Conservation (phyloP, 2,797 vertebrate genomes). For the Micromesistius poutassou region DNA sequence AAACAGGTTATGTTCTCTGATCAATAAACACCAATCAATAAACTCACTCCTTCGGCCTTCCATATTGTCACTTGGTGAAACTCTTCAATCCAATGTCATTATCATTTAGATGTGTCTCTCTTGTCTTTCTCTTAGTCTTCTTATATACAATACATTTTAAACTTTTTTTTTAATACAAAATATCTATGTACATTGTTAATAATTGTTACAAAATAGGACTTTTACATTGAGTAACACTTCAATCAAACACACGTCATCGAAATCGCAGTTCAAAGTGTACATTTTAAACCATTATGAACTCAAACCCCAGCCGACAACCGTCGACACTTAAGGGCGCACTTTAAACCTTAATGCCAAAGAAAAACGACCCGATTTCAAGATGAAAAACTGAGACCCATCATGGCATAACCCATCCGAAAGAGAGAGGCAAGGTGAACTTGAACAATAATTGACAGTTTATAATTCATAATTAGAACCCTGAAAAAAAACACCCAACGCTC, state of each 20-base stretch:
- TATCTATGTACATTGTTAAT: conserved; percentile 93
- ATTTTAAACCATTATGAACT: not conserved
- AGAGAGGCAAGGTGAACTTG: conserved; percentile 62
- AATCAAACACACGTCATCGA: not conserved
- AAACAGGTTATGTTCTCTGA: conserved; percentile 61
- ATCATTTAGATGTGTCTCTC: conserved; percentile 29
- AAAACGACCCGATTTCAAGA: conserved; percentile 29
- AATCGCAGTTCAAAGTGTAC: conserved; percentile 6
- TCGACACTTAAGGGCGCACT: not conserved
- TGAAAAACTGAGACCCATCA: conserved; percentile 37
- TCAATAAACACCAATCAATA: conserved; percentile 59
- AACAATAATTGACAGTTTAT: conserved; percentile 62
- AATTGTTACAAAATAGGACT: conserved; percentile 94
- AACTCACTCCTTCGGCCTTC: conserved; percentile 44
- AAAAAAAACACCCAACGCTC: conserved; percentile 41
- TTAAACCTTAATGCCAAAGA: conserved; percentile 20
- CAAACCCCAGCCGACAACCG: not conserved
- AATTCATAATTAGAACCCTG: conserved; percentile 55
- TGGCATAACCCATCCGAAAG: conserved; percentile 51
- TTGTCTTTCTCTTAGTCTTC: conserved; percentile 58
- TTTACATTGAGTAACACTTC: conserved; percentile 66
- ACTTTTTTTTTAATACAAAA: conserved; percentile 89
- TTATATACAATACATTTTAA: conserved; percentile 81
- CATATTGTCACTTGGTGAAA: conserved; percentile 48
- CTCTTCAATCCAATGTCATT: conserved; percentile 44